Conservation (phyloP, 2,797 vertebrate genomes). For the Onychomys torridus region DNA sequence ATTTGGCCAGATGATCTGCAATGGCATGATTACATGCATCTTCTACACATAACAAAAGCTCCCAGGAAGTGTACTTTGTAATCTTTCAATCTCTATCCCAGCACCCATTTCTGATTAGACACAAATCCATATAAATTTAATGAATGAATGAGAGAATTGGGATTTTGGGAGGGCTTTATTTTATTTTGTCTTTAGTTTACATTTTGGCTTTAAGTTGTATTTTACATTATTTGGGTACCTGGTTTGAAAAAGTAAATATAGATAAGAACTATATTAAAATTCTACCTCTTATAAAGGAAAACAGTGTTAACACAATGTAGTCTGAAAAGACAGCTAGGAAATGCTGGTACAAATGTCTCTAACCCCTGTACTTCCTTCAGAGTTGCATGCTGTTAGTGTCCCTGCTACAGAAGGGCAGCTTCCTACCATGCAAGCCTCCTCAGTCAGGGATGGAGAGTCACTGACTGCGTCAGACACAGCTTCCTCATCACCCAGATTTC, state of each 20-base stretch:
- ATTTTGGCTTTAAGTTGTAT: too few relatives aligned
- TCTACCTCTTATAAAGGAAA: conserved; percentile 7
- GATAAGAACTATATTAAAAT: not conserved
- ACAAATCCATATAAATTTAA: not conserved
- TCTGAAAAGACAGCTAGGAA: not conserved
- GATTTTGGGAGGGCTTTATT: not conserved
- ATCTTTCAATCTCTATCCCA: not conserved
- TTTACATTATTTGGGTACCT: too few relatives aligned
- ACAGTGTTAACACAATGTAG: not conserved
- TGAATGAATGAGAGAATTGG: conserved; percentile 6
- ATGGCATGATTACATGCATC: not conserved
- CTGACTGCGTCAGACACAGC: not conserved
- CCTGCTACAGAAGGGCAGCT: not conserved
- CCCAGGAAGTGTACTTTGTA: not conserved
- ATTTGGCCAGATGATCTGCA: not conserved
- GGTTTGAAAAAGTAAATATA: not conserved
- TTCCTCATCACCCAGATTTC: conserved; percentile 6
- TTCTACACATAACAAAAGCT: not conserved
- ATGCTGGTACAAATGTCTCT: not conserved
- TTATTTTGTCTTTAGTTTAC: conserved; percentile 12
- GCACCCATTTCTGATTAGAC: not conserved
- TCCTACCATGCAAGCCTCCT: not conserved
- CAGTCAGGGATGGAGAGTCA: not conserved
- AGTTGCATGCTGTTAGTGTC: conserved; percentile 9
- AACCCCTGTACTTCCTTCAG: not conserved